Evolutionary conservation across 2,797 vertebrate species (phyloP).

Genomic region (Loriculus beryllinus): DNA sequence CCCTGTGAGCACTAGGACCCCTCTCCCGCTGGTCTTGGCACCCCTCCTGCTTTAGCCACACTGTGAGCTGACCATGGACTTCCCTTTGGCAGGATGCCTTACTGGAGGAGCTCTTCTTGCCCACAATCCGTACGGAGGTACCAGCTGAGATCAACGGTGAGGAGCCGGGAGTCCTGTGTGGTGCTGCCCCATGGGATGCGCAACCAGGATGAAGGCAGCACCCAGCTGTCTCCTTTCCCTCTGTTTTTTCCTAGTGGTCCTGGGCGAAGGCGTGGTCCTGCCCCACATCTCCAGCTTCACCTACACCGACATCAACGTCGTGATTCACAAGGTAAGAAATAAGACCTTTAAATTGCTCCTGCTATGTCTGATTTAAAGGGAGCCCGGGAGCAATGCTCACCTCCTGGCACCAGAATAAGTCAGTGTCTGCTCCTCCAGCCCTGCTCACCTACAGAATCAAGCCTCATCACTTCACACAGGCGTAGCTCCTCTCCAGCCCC

Average conservation of each 20-base stretch:
- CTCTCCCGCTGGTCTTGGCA: background rate
- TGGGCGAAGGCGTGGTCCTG: conserved; percentile 14
- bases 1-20: background rate
- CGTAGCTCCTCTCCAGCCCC: accelerated
- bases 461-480: accelerated
- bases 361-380: background rate
- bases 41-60: accelerated
- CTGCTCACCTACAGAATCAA: background rate
- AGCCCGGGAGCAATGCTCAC: background rate
- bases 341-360: background rate
- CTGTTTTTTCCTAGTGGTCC: background rate
- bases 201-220: accelerated
- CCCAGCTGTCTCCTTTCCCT: background rate
- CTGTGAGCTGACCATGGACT: accelerated
- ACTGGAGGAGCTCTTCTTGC: conserved; percentile 36
- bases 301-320: background rate
- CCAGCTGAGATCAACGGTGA: conserved; percentile 3
- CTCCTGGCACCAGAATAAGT: background rate
- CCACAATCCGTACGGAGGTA: background rate
- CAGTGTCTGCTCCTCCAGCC: background rate
- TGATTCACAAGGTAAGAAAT: conserved; percentile 32
- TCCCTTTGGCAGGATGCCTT: background rate
- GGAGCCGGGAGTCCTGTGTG: background rate
- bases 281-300: conserved; percentile 15
- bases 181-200: accelerated